Conservation (phyloP, 30 jellyfish, hydroid and myxozoan species). For the Rhopilema esculentum region DNA sequence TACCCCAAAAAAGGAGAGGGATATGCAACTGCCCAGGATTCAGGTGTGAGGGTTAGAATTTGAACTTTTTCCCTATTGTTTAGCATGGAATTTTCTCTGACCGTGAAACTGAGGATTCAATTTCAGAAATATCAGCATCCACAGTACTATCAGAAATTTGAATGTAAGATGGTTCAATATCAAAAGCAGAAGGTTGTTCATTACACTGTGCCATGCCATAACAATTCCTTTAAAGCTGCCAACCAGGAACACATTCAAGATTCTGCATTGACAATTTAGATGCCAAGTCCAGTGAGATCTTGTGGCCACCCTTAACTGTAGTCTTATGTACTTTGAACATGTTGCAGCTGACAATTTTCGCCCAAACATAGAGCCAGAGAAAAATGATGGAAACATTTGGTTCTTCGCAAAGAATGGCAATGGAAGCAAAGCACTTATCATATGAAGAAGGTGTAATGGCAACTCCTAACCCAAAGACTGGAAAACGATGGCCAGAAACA, state of each 20-base stretch:
- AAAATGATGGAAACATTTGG: slow-evolving; percentile 18
- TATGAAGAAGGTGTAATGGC: slow-evolving; percentile 43
- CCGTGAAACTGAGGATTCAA: background rate
- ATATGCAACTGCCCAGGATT: slow-evolving; percentile 31
- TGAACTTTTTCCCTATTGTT: slow-evolving; percentile 49
- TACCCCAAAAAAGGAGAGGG: slow-evolving; percentile 32
- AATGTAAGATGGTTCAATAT: background rate
- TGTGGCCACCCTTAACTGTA: slow-evolving; percentile 50
- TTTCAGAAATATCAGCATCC: background rate
- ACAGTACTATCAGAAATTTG: background rate
- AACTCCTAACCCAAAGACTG: slow-evolving; percentile 63
- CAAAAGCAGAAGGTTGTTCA: background rate
- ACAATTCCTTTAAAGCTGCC: slow-evolving; percentile 36
- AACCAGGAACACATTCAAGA: slow-evolving; percentile 45
- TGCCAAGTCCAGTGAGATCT: slow-evolving; percentile 45
- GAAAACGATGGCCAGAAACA: slow-evolving; percentile 31
- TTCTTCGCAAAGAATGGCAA: slow-evolving; percentile 15
- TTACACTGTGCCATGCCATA: slow-evolving; percentile 1
- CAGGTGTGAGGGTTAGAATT: slow-evolving; percentile 63
- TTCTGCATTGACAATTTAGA: slow-evolving; percentile 5
- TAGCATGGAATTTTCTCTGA: background rate
- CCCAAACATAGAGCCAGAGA: slow-evolving; percentile 18
- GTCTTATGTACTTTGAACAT: slow-evolving; percentile 23
- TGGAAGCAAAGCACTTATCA: slow-evolving; percentile 49
- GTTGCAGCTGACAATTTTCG: background rate